Evolutionary conservation across 2,113 vertebrate species (phyloP).

Genomic region (Tragelaphus buxtoni): DNA sequence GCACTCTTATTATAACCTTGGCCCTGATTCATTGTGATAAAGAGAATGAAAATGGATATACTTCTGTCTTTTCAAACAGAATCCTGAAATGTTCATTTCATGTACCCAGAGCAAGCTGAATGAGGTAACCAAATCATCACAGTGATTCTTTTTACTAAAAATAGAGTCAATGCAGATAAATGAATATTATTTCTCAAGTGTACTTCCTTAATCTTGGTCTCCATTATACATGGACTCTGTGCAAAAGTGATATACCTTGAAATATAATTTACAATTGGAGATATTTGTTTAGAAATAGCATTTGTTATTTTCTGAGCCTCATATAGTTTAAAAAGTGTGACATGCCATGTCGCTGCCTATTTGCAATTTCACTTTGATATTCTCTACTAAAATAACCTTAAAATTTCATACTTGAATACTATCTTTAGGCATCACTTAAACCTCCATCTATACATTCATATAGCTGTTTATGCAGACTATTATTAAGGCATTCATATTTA

Average conservation of each 20-base stretch:
- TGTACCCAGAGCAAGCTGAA: background rate
- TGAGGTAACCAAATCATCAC: background rate
- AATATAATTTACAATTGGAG: slow-evolving; percentile 1
- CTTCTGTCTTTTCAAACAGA: slow-evolving; percentile 32
- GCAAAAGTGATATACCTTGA: background rate
- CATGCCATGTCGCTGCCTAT: background rate
- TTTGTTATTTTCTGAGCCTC: slow-evolving; percentile 1
- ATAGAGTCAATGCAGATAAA: slow-evolving; percentile 16
- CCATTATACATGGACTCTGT: background rate
- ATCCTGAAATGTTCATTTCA: slow-evolving; percentile 19
- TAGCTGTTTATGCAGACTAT: slow-evolving; percentile 7
- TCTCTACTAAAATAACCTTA: background rate
- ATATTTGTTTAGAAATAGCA: background rate
- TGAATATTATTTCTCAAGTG: background rate
- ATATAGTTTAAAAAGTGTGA: background rate
- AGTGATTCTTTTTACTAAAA: slow-evolving; percentile 11
- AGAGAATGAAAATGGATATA: slow-evolving; percentile 9
- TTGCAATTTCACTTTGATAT: background rate
- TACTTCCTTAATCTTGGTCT: slow-evolving; percentile 11
- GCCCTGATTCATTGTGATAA: slow-evolving; percentile 24
- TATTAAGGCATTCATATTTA: slow-evolving; percentile 5
- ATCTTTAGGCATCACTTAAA: background rate
- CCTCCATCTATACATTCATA: background rate
- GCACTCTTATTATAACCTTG: slow-evolving; percentile 28
- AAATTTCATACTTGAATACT: background rate